These are phyloP conservation scores for Dunckerocampus dactyliophorus DNA, from an alignment of 2,113 vertebrate genomes.

Conservation along the genomic window DNA sequence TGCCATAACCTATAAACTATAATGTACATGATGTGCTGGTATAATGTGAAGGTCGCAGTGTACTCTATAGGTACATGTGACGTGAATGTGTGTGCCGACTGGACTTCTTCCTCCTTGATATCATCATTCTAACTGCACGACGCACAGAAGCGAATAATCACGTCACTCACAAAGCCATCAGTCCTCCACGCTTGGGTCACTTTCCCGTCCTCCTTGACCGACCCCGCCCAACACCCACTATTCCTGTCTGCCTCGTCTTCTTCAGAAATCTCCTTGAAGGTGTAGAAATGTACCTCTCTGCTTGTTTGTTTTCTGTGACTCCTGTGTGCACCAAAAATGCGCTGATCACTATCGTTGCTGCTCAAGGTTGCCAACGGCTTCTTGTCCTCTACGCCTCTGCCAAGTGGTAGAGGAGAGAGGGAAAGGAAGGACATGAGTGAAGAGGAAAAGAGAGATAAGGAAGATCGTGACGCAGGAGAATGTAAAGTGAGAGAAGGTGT, in stretches of 20 bases:
- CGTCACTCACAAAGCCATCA: conserved; percentile 70
- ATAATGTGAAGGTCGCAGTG: conserved; percentile 64
- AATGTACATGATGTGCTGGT: conserved; percentile 51
- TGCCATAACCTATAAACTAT: conserved; percentile 55
- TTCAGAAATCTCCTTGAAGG: conserved; percentile 48
- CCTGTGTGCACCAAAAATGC: conserved; percentile 35
- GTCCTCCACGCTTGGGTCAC: conserved; percentile 66
- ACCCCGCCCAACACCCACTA: not conserved
- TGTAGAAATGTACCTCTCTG: conserved; percentile 41
- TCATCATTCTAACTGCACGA: conserved; percentile 63
- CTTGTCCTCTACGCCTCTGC: conserved; percentile 41
- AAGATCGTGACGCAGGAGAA: conserved; percentile 49
- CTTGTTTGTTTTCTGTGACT: conserved; percentile 54
- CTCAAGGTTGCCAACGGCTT: conserved; percentile 63
- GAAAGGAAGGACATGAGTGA: conserved; percentile 20
- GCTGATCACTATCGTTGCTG: conserved; percentile 53
- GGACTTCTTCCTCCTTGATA: conserved; percentile 41
- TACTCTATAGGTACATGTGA: conserved; percentile 32
- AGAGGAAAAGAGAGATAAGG: conserved; percentile 33
- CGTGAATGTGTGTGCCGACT: conserved; percentile 30
- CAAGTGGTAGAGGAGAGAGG: conserved; percentile 21
- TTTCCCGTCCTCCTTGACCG: conserved; percentile 40
- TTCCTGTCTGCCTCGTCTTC: conserved; percentile 5
- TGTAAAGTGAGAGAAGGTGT: conserved; percentile 51
- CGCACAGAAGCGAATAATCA: conserved; percentile 67